These are phyloP conservation scores for Dynastes maya DNA, from an alignment of 2,888 invertebrate genomes.

Conservation along the genomic window DNA sequence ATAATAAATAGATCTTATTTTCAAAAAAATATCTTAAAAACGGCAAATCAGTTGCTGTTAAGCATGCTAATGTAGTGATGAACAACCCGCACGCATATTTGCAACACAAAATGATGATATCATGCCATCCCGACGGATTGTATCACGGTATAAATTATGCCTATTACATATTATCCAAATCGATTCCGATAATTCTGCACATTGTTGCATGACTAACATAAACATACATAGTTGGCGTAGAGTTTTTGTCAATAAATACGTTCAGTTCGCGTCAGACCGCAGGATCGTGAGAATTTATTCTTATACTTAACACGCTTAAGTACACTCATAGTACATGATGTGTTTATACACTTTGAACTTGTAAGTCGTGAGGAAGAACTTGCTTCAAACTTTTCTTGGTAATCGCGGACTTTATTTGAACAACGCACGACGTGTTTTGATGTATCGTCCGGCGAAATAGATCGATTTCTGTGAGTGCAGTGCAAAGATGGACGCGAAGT, in stretches of 20 bases:
- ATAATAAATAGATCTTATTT: too few species aligned
- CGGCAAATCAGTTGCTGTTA: too few species aligned
- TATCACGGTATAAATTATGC: not conserved
- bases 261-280: conserved; percentile 25
- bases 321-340: too few species aligned
- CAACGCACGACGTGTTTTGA: not conserved
- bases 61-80: not conserved
- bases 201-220: conserved; percentile 38
- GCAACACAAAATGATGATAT: conserved; percentile 17
- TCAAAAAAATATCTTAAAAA: too few species aligned
- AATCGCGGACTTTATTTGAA: too few species aligned
- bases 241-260: conserved; percentile 23
- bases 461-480: conserved; percentile 1
- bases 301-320: not conserved
- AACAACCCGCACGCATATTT: not conserved
- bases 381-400: too few species aligned
- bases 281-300: conserved; percentile 16
- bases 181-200: conserved; percentile 31
- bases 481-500: conserved; percentile 28
- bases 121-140: not conserved
- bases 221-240: not conserved
- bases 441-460: not conserved
- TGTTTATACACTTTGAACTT: not conserved
- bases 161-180: conserved; percentile 1
- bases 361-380: not conserved